Conservation (phyloP, 2,797 vertebrate genomes). For the Dromococcyx pavoninus region DNA sequence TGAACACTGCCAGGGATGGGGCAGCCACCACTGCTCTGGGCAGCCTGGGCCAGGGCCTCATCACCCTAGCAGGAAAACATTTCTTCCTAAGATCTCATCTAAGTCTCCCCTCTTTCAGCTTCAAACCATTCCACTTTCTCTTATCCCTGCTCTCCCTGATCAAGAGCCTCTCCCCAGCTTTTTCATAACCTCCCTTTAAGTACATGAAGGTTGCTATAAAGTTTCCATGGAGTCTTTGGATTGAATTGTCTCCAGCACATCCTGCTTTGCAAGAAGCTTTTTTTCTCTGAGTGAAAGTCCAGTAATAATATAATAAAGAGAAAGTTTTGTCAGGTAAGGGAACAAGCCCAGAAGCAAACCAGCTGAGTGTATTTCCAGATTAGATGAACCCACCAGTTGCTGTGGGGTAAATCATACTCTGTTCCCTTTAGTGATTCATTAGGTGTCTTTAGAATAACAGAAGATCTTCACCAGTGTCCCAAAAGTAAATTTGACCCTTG, state of each 20-base stretch:
- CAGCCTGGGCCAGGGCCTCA: too few relatives aligned
- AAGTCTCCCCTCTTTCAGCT: too few relatives aligned
- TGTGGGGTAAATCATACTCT: neutral
- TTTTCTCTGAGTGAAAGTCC: neutral
- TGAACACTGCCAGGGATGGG: too few relatives aligned
- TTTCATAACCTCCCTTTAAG: too few relatives aligned
- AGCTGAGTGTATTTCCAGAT: neutral
- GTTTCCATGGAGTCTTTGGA: neutral
- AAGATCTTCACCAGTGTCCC: neutral
- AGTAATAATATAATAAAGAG: neutral
- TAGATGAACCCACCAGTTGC: neutral
- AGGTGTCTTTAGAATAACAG: neutral
- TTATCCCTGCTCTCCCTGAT: too few relatives aligned
- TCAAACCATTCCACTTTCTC: too few relatives aligned
- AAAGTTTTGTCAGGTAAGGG: neutral
- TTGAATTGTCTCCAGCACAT: neutral
- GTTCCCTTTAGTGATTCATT: neutral
- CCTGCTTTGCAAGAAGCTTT: neutral
- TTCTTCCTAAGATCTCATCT: too few relatives aligned
- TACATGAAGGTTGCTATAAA: too few relatives aligned
- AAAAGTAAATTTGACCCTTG: neutral
- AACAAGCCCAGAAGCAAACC: neutral
- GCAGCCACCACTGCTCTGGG: too few relatives aligned
- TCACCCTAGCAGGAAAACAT: too few relatives aligned
- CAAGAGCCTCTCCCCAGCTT: too few relatives aligned